phyloP scores from a whole-genome alignment of 2,888 invertebrate genomes.

The Lasius fuliginosus region DNA sequence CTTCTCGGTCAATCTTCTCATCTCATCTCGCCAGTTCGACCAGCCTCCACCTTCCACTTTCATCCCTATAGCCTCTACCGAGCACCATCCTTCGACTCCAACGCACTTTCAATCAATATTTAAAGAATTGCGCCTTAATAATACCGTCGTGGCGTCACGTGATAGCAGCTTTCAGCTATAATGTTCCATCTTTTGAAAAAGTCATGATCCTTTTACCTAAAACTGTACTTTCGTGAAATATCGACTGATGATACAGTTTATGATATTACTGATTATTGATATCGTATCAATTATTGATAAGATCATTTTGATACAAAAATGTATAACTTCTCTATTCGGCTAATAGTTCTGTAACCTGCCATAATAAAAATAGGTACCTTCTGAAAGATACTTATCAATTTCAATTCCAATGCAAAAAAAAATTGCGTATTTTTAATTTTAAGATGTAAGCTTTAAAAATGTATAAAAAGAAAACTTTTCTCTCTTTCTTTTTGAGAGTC shows the following conservation, averaged over 20 bases:
- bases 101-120: conserved; percentile 85
- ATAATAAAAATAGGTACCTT: background rate
- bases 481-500: background rate
- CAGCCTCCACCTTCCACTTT: conserved; percentile 78
- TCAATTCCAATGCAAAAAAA: background rate
- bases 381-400: background rate
- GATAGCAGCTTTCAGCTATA: conserved; percentile 71
- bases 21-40: conserved; percentile 81
- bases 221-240: background rate
- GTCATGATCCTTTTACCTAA: background rate
- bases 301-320: background rate
- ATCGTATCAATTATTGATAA: background rate
- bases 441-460: background rate
- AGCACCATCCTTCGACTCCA: conserved; percentile 72
- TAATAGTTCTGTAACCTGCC: background rate
- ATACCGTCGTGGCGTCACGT: conserved; percentile 78
- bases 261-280: background rate
- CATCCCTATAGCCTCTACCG: conserved; percentile 63
- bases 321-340: background rate
- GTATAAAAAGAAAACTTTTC: background rate
- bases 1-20: conserved; percentile 79
- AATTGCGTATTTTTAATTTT: background rate
- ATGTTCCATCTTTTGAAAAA: conserved; percentile 56
- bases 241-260: background rate
- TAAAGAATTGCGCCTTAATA: conserved; percentile 86